These are phyloP conservation scores for Corbicula japonica DNA, from an alignment of 2,888 invertebrate genomes.

Conservation along the genomic window DNA sequence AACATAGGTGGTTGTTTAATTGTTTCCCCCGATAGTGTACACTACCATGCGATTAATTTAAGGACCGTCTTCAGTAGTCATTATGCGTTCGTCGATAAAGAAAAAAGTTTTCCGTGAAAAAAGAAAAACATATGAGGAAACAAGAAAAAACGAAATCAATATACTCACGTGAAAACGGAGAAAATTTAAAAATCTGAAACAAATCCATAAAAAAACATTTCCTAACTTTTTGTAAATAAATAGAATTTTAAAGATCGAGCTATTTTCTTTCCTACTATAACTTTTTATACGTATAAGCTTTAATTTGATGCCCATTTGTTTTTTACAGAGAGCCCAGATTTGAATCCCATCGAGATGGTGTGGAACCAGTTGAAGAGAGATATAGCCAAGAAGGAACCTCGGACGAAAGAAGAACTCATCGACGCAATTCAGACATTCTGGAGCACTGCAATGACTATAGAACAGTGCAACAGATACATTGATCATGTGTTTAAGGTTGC, in stretches of 20 bases:
- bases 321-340: slow-evolving; percentile 45
- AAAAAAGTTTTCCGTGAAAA: too few species aligned
- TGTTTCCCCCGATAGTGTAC: slow-evolving; percentile 1
- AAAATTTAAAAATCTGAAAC: too few species aligned
- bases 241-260: background rate
- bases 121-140: too few species aligned
- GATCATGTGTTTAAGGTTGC: slow-evolving; percentile 58
- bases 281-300: slow-evolving; percentile 1
- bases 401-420: slow-evolving; percentile 26
- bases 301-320: too few species aligned
- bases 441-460: slow-evolving; percentile 25
- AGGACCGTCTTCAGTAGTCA: background rate
- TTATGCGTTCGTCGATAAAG: background rate
- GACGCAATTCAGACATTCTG: slow-evolving; percentile 34
- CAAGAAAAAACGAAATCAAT: too few species aligned
- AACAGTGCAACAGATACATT: slow-evolving; percentile 47
- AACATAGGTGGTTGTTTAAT: background rate
- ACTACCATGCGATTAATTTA: background rate
- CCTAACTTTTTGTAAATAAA: background rate
- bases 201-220: too few species aligned
- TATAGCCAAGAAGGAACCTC: too few species aligned
- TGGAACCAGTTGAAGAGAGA: slow-evolving; percentile 41
- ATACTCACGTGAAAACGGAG: slow-evolving; percentile 1
- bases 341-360: slow-evolving; percentile 60
- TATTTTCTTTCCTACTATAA: background rate